Evolutionary conservation across 2,888 invertebrate species (phyloP), one percentile per base, ranked within the genome.

Genomic region (Aporophyla nigra): DNA sequence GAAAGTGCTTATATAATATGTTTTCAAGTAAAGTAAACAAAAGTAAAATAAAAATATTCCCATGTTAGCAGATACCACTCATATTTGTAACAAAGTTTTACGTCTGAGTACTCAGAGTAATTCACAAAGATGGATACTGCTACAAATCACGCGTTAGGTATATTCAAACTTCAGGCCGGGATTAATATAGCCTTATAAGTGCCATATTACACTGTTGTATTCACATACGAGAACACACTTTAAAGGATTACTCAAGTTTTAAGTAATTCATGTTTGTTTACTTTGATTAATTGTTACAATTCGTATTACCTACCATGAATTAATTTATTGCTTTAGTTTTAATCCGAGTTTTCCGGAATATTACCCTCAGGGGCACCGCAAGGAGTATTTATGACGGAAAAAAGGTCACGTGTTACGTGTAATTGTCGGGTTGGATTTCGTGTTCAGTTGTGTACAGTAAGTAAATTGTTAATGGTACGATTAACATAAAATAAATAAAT

Each of bases 181-280:
- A 88, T 86, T 88, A 87, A 87, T 87, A 66, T 70, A 16, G 65
- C 68, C 61, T 71, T 77, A 77, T 54, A 69, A 85, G 68, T 78
- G 62, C 63, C 61, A 75, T 78, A 77, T 85, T 71, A 71, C 58
- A 63, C 58, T 76, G 56, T 75, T 72, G 67, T 83, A 71, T 75
- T 82, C n/a, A 67, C 56, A 70, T 65, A 53, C 21, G 71, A 74
- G 69, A 84, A 74, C 62, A 65, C 65, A 58, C 74, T 77, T 71
- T 80, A 82, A 76, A 75, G 86, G 86, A 86, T 88, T 80, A 87
- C 73, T 67, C 70, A 75, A 87, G 76, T 87, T 82, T 82, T 84
- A 82, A 80, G 69, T 84, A 84, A 88, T 84, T 19, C 75, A 82
- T 78, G 73, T 78, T 62, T 70, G 77, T 80, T 78, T 72, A 74